Percentiles rank a stretch among this genome's conserved stretches.
phyloP scores from a whole-genome alignment of 2,888 invertebrate species.

The Tuta absoluta region DNA sequence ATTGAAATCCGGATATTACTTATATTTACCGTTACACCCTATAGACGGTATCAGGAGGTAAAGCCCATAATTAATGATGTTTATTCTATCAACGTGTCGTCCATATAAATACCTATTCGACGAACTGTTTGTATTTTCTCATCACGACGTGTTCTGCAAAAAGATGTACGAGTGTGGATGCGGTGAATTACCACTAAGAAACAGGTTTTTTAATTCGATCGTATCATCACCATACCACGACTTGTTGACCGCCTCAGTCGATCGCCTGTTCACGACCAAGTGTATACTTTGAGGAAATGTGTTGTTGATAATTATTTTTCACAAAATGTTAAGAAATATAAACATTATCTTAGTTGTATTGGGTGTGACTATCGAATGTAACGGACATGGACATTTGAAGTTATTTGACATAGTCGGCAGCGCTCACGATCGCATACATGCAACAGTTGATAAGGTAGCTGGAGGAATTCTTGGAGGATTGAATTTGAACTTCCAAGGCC shows the following conservation, averaged over 20 bases:
- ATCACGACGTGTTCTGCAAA: constrained; percentile 15
- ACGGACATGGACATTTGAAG: constrained; percentile 38
- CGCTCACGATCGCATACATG: constrained; percentile 45
- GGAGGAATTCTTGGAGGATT: constrained; percentile 51
- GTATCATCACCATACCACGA: constrained; percentile 42
- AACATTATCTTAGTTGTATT: constrained; percentile 33
- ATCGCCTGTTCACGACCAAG: constrained; percentile 38
- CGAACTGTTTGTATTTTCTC: constrained; percentile 5
- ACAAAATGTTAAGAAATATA: constrained; percentile 35
- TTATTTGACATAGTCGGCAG: constrained; percentile 45
- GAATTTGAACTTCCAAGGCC: constrained; percentile 44
- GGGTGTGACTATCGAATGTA: constrained; percentile 36
- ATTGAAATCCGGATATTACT: background rate
- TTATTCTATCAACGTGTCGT: constrained; percentile 15
- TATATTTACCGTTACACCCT: background rate
- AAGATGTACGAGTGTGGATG: constrained; percentile 13
- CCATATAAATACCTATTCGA: background rate
- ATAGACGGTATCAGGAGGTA: background rate
- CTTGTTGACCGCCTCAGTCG: constrained; percentile 46
- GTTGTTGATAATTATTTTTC: constrained; percentile 16
- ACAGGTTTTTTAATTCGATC: constrained; percentile 44
- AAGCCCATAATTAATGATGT: constrained; percentile 5
- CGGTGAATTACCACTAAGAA: constrained; percentile 39
- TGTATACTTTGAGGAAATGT: constrained; percentile 16
- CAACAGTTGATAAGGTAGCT: constrained; percentile 50